A percentile compares a stretch with the other conserved stretches of the same genome.
Conservation (phyloP, 2,797 vertebrate genomes). For the Tangara arthus region DNA sequence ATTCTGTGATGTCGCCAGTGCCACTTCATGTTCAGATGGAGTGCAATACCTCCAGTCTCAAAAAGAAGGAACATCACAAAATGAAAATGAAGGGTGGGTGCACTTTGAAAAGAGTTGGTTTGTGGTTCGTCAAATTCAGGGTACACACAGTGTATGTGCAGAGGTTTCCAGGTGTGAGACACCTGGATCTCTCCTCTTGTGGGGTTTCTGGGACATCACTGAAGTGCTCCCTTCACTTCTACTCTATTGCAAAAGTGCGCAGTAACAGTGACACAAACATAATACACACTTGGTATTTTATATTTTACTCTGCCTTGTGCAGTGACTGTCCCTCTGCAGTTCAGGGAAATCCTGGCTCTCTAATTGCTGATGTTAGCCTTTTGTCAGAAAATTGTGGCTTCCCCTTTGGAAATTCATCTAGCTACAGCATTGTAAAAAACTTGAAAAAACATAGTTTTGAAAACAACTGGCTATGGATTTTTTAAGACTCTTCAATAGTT, state of each 20-base stretch:
- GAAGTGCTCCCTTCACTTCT: not conserved
- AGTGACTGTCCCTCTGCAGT: not conserved
- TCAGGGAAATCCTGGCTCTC: not conserved
- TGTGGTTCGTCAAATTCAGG: not conserved
- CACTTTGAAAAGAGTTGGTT: not conserved
- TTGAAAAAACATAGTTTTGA: not conserved
- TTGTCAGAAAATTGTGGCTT: not conserved
- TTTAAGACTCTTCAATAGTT: not conserved
- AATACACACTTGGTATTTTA: rapidly evolving
- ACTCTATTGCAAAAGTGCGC: not conserved
- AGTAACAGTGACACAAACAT: not conserved
- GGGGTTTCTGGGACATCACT: not conserved
- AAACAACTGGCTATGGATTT: not conserved
- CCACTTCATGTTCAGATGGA: not conserved
- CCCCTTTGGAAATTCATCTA: not conserved
- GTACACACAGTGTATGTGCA: rapidly evolving
- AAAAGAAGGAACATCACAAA: not conserved
- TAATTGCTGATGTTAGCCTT: not conserved
- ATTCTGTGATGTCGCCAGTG: not conserved
- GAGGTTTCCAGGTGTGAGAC: not conserved
- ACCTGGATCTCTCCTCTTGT: not conserved
- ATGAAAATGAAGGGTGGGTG: not conserved
- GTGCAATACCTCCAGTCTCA: not conserved
- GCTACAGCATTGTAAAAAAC: not conserved
- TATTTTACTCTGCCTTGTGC: not conserved